These are phyloP conservation scores for Chrysomela aeneicollis DNA, from an alignment of 2,888 invertebrate species.

Conservation along the genomic window DNA sequence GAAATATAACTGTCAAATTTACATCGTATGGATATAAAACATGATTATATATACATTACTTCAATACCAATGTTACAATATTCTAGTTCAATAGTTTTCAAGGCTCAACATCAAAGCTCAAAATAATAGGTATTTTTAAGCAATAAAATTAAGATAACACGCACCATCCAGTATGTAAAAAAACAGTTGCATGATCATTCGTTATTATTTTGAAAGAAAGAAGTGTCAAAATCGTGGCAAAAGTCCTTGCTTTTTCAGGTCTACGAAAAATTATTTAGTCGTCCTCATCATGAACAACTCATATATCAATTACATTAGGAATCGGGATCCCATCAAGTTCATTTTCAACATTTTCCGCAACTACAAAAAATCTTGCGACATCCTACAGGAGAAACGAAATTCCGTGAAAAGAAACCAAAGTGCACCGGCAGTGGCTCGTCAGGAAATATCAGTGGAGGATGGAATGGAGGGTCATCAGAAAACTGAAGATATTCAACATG, in stretches of 20 bases:
- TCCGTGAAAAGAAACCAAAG: constrained; percentile 38
- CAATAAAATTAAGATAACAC: not conserved
- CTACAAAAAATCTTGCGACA: constrained; percentile 29
- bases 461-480: not conserved
- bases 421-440: constrained; percentile 25
- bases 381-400: constrained; percentile 5
- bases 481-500: constrained; percentile 2
- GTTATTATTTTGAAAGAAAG: not conserved
- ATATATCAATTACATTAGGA: constrained; percentile 37
- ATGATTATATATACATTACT: too few species aligned
- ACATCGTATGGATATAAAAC: too few species aligned
- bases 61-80: too few species aligned
- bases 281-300: constrained; percentile 29
- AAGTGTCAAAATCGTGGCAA: not conserved
- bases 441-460: constrained; percentile 2
- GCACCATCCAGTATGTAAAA: not conserved
- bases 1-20: too few species aligned
- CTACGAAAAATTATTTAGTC: constrained; percentile 27
- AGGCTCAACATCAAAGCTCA: too few species aligned
- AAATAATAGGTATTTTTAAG: too few species aligned
- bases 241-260: constrained; percentile 2
- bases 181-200: not conserved
- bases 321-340: constrained; percentile 37
- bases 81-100: too few species aligned
- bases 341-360: constrained; percentile 37